phyloP scores from a whole-genome alignment of 2,113 vertebrate genomes.

The Mirounga angustirostris region DNA sequence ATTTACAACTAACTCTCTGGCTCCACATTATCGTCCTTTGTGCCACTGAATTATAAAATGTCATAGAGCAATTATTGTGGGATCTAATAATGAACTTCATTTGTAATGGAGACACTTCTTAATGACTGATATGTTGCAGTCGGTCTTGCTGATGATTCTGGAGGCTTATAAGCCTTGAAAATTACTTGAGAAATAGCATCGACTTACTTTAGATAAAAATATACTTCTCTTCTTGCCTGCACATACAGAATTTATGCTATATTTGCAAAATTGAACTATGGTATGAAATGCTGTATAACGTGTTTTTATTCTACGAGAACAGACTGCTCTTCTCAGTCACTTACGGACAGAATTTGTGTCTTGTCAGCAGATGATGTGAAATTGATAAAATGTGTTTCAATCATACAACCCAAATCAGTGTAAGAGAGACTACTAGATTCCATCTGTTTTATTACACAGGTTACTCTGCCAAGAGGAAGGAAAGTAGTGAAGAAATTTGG shows the following conservation, averaged over 20 bases:
- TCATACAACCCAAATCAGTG: not conserved
- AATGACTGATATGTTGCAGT: not conserved
- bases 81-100: constrained; percentile 12
- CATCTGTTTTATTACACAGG: not conserved
- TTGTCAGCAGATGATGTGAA: not conserved
- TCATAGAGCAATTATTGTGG: not conserved
- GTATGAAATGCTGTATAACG: not conserved
- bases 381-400: not conserved
- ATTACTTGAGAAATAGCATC: constrained; percentile 51
- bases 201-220: constrained; percentile 51
- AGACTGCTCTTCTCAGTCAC: not conserved
- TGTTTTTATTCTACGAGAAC: constrained; percentile 9
- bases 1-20: not conserved
- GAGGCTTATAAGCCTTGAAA: constrained; percentile 48
- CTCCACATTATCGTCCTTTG: not conserved
- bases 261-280: constrained; percentile 27
- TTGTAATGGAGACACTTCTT: not conserved
- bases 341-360: not conserved
- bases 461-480: not conserved
- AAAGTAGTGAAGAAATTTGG: not conserved
- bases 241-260: constrained; percentile 45
- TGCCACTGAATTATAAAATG: not conserved
- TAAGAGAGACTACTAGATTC: not conserved
- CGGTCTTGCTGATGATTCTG: constrained; percentile 43
- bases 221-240: constrained; percentile 1